Evolutionary conservation across 2,888 invertebrate species (phyloP).

Genomic region (Zaprionus lineosus): DNA sequence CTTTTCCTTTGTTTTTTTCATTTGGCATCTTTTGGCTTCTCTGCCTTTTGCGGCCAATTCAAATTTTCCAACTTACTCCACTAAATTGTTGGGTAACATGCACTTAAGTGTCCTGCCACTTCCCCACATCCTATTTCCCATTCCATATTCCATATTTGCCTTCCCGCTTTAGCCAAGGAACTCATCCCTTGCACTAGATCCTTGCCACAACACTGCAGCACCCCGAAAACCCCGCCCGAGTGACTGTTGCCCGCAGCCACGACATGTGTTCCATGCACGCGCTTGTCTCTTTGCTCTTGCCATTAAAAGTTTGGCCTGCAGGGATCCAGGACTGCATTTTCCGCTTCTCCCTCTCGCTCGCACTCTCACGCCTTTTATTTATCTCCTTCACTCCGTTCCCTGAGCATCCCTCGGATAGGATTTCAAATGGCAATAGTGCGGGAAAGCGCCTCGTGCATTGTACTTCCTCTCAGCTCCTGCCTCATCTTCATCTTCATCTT

Average conservation of each 20-base stretch:
- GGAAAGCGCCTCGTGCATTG: no score
- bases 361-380: no score
- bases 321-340: conserved; percentile 33
- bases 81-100: conserved; percentile 79
- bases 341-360: background rate
- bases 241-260: conserved; percentile 67
- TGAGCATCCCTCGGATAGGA: conserved; percentile 25
- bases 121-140: background rate
- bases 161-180: no score
- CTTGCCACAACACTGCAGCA: no score
- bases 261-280: conserved; percentile 69
- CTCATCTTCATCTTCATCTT: no score
- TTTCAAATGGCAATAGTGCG: background rate
- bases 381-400: background rate
- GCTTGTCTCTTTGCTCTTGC: conserved; percentile 67
- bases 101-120: conserved; percentile 63
- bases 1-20: background rate
- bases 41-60: conserved; percentile 65
- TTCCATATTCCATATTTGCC: background rate
- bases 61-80: conserved; percentile 74
- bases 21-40: conserved; percentile 23
- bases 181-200: no score
- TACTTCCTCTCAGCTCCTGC: no score
- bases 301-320: conserved; percentile 75
- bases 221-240: no score